Conservation (phyloP, 2,113 vertebrate genomes). For the Salminus brasiliensis region DNA sequence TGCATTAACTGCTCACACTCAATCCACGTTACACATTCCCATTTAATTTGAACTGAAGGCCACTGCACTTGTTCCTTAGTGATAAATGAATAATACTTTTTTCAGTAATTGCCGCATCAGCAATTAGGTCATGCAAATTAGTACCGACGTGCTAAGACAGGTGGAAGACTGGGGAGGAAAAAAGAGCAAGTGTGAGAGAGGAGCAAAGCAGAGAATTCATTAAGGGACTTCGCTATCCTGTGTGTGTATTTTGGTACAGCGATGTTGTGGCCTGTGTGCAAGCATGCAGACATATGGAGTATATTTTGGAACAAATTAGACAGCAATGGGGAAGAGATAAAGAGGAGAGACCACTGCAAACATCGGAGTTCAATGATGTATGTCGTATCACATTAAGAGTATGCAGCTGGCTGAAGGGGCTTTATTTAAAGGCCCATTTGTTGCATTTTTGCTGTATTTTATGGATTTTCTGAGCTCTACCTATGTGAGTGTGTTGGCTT, state of each 20-base stretch:
- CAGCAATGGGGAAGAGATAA: not conserved
- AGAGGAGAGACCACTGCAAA: not conserved
- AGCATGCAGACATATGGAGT: conserved; percentile 1
- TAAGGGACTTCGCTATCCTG: conserved; percentile 9
- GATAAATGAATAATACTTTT: conserved; percentile 17
- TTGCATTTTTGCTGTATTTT: not conserved
- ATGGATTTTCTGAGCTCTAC: not conserved
- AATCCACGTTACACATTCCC: conserved; percentile 6
- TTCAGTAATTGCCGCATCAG: conserved; percentile 28
- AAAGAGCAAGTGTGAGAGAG: not conserved
- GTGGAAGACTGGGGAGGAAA: not conserved
- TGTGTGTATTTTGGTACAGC: conserved; percentile 2
- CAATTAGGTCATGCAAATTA: conserved; percentile 46
- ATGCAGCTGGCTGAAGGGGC: not conserved
- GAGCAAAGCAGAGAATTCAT: conserved; percentile 22
- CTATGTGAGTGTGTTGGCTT: not conserved
- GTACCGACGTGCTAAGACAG: conserved; percentile 26
- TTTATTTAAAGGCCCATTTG: not conserved
- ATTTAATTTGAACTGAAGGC: conserved; percentile 20
- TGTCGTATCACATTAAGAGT: not conserved
- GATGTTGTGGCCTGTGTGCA: not conserved
- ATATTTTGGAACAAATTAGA: not conserved
- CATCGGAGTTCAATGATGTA: not conserved
- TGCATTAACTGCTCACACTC: not conserved
- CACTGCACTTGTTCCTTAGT: not conserved